A percentile compares a stretch with the other conserved stretches of the same genome.
These are phyloP conservation scores for Thera britannica DNA, from an alignment of 2,888 invertebrate species.

Conservation along the genomic window DNA sequence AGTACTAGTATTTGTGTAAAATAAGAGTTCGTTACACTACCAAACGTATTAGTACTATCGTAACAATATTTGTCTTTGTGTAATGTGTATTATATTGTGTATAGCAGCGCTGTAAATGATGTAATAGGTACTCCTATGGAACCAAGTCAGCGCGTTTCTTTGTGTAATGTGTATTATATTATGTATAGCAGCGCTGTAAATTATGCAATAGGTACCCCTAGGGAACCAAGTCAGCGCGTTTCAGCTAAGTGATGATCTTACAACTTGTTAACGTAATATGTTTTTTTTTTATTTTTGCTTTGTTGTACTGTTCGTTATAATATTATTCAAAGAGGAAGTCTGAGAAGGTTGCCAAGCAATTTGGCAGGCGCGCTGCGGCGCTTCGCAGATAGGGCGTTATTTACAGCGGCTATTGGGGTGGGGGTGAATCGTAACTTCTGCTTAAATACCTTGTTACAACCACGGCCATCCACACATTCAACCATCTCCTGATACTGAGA, in stretches of 20 bases:
- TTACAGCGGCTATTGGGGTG: slow-evolving; percentile 73
- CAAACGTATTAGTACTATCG: no score
- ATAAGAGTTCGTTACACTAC: no score
- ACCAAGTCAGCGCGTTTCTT: no score
- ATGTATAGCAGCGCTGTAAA: background rate
- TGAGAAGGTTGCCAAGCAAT: slow-evolving; percentile 81
- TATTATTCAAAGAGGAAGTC: slow-evolving; percentile 80
- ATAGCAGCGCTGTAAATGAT: no score
- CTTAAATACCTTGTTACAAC: slow-evolving; percentile 76
- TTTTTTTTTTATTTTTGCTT: slow-evolving; percentile 64
- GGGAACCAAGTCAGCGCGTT: slow-evolving; percentile 7
- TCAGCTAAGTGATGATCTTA: slow-evolving; percentile 31
- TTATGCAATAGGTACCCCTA: background rate
- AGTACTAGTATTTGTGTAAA: no score
- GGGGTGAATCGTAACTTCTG: slow-evolving; percentile 72
- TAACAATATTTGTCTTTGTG: no score
- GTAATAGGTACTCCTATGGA: no score
- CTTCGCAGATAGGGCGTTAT: slow-evolving; percentile 75
- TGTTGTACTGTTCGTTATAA: slow-evolving; percentile 73
- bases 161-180: no score
- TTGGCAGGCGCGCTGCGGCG: slow-evolving; percentile 73
- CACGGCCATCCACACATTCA: slow-evolving; percentile 54
- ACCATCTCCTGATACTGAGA: slow-evolving; percentile 50
- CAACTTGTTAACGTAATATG: slow-evolving; percentile 52
- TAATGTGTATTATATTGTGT: no score